phyloP scores from a whole-genome alignment of 2,797 vertebrate genomes.

The Urophycis tenuis region DNA sequence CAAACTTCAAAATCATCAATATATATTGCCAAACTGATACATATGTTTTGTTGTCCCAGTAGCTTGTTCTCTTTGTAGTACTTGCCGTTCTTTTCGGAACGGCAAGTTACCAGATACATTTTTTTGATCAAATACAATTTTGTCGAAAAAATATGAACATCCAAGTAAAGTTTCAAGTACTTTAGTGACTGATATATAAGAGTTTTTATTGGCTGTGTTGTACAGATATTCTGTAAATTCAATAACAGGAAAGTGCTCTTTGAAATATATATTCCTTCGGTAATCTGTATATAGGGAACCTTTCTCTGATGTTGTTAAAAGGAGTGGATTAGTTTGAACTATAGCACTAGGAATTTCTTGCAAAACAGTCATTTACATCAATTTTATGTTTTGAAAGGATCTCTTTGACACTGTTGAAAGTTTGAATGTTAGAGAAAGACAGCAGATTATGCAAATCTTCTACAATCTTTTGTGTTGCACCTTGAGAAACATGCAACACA shows the following conservation, averaged over 20 bases:
- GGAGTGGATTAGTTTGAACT: constrained; percentile 18
- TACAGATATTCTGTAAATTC: constrained; percentile 15
- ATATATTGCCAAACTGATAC: not conserved
- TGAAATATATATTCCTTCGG: constrained; percentile 16
- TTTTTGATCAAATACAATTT: constrained; percentile 12
- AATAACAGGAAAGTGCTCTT: constrained; percentile 7
- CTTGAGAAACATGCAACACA: constrained; percentile 28
- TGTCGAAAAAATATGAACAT: constrained; percentile 1
- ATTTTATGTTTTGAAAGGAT: not conserved
- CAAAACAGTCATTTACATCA: constrained; percentile 3
- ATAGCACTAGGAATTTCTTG: constrained; percentile 7
- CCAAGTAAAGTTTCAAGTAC: constrained; percentile 14
- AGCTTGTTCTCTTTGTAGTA: constrained; percentile 16
- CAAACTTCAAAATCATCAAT: constrained; percentile 11
- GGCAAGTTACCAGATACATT: not conserved
- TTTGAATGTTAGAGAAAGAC: not conserved
- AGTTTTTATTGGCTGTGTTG: not conserved
- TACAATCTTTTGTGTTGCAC: constrained; percentile 16
- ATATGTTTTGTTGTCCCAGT: constrained; percentile 5
- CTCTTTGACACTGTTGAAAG: constrained; percentile 13
- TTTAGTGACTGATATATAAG: constrained; percentile 16
- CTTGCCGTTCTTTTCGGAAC: constrained; percentile 23
- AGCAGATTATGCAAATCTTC: constrained; percentile 14
- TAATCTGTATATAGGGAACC: constrained; percentile 15
- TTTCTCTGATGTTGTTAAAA: constrained; percentile 3